Evolutionary conservation across 2,113 vertebrate species (phyloP).

Genomic region (Protobothrops mucrosquamatus): DNA sequence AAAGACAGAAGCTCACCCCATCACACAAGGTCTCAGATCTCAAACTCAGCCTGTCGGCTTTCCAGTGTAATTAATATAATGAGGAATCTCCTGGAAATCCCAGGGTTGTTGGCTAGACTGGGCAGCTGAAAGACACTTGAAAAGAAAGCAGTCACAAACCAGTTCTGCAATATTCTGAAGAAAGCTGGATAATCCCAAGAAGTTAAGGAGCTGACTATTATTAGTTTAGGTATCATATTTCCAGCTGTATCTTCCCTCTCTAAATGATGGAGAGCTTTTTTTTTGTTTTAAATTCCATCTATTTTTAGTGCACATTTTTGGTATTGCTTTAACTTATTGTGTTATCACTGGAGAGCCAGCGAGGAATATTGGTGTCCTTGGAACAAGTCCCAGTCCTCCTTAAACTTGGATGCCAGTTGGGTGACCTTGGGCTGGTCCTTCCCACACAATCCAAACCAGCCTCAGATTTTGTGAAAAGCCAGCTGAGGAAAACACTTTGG

Average conservation of each 20-base stretch:
- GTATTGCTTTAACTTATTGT: neutral
- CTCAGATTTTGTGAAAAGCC: neutral
- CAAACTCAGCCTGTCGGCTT: neutral
- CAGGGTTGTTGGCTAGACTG: neutral
- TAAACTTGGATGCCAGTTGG: neutral
- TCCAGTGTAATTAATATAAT: neutral
- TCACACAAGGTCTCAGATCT: neutral
- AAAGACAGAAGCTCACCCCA: neutral
- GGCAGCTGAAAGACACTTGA: neutral
- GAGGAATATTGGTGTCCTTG: neutral
- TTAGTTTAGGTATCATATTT: neutral
- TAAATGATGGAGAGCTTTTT: neutral
- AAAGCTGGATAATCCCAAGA: neutral
- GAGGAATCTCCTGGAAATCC: neutral
- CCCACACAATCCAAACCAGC: neutral
- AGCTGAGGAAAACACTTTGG: neutral
- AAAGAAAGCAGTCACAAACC: neutral
- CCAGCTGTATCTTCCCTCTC: neutral
- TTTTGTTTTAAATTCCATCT: neutral
- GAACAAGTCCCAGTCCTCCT: neutral
- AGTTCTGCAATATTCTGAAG: neutral
- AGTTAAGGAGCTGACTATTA: neutral
- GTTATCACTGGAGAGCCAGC: neutral
- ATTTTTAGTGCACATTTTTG: neutral
- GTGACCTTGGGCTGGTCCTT: neutral